Conservation (phyloP, 2,113 vertebrate species). For the Festucalex cinctus region DNA sequence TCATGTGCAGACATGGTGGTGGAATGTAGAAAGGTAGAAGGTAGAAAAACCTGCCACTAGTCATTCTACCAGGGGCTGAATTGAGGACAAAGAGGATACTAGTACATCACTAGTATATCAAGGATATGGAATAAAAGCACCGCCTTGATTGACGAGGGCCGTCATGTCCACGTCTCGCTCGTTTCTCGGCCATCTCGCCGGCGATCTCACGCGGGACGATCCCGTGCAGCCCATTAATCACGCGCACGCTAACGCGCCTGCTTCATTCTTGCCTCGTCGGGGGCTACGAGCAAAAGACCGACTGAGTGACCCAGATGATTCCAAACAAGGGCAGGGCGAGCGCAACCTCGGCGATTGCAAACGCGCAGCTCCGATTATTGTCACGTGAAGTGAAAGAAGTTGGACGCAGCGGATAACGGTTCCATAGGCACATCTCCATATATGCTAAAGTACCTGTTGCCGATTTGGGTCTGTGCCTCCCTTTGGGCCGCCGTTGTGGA, state of each 20-base stretch:
- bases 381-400: neutral
- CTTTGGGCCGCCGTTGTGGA: slow-evolving; percentile 76
- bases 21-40: too few species aligned
- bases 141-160: slow-evolving; percentile 36
- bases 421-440: too few species aligned
- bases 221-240: slow-evolving; percentile 13
- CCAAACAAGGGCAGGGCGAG: neutral
- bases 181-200: slow-evolving; percentile 8
- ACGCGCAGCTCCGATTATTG: neutral
- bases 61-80: neutral
- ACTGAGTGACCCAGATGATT: slow-evolving; percentile 48
- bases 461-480: slow-evolving; percentile 74
- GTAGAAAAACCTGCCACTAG: too few species aligned
- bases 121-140: neutral
- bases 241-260: neutral
- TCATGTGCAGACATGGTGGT: neutral
- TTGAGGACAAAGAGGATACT: neutral
- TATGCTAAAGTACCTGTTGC: slow-evolving; percentile 69
- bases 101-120: neutral
- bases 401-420: neutral
- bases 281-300: slow-evolving; percentile 42
- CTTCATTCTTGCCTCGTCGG: slow-evolving; percentile 3
- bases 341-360: neutral
- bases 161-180: slow-evolving; percentile 28
- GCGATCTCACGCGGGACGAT: slow-evolving; percentile 44